These are phyloP conservation scores for Hippopotamus amphibius DNA, from an alignment of 2,113 vertebrate genomes.

Conservation along the genomic window DNA sequence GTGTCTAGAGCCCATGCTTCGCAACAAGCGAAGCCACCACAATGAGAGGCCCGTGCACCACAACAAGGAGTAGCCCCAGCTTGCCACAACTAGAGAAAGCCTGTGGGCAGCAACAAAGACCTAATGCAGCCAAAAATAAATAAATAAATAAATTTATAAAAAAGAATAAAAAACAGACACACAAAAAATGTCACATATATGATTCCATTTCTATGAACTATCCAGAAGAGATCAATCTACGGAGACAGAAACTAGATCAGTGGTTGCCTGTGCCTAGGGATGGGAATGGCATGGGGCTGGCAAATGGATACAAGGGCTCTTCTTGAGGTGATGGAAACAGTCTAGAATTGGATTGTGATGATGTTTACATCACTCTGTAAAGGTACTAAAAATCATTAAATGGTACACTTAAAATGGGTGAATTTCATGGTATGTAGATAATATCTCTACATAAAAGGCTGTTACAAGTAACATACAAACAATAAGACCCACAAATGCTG, in stretches of 20 bases:
- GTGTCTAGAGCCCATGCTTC: no score
- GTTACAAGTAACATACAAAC: not conserved
- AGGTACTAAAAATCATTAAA: not conserved
- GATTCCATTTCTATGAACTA: not conserved
- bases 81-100: no score
- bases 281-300: not conserved
- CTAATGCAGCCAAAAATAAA: no score
- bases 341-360: not conserved
- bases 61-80: no score
- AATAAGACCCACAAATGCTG: not conserved
- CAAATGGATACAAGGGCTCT: not conserved
- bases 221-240: not conserved
- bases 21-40: no score
- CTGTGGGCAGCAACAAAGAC: no score
- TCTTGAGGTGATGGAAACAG: not conserved
- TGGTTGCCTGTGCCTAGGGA: no score
- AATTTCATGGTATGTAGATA: not conserved
- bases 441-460: not conserved
- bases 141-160: no score
- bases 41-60: no score
- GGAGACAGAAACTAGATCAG: not conserved
- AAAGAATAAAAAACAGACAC: no score
- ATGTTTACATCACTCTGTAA: not conserved
- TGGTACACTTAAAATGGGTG: not conserved
- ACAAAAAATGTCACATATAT: no score